Conservation (phyloP, 2,797 vertebrate species). For the Poeciliopsis turneri region DNA sequence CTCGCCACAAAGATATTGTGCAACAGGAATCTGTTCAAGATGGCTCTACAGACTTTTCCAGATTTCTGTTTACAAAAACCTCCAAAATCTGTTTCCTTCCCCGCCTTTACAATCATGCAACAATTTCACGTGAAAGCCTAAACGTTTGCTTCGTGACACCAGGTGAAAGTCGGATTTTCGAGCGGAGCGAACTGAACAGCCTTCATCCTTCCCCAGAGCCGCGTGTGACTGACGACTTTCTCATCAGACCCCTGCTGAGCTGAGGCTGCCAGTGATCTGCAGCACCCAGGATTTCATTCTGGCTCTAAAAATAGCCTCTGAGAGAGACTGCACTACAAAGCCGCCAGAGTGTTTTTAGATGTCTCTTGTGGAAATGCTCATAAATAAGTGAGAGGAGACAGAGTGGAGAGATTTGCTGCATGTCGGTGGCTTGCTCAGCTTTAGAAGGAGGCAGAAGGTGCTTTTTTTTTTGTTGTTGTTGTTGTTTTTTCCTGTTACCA, state of each 20-base stretch:
- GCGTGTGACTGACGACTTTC: not conserved
- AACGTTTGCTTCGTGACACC: not conserved
- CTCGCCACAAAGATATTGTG: not conserved
- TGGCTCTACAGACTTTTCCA: not conserved
- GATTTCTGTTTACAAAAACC: not conserved
- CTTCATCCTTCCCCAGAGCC: not conserved
- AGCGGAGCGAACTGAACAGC: not conserved
- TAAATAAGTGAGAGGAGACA: slow-evolving; percentile 56
- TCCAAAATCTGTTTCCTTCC: not conserved
- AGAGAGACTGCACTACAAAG: slow-evolving; percentile 34
- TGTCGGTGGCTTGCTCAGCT: not conserved
- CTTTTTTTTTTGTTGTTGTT: not conserved
- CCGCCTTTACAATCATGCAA: not conserved
- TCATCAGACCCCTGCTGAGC: not conserved
- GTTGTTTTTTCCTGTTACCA: not conserved
- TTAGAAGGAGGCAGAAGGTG: not conserved
- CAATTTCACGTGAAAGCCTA: not conserved
- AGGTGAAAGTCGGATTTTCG: not conserved
- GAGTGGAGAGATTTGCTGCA: slow-evolving; percentile 16
- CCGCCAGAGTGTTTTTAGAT: slow-evolving; percentile 48
- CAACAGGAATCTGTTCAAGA: too few species aligned
- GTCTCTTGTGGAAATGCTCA: slow-evolving; percentile 35
- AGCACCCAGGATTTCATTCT: slow-evolving; percentile 11
- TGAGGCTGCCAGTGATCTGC: slow-evolving; percentile 2
- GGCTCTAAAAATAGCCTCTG: slow-evolving; percentile 47